These are phyloP conservation scores for Enchytraeus crypticus DNA, from an alignment of 2,888 invertebrate species.

Conservation along the genomic window DNA sequence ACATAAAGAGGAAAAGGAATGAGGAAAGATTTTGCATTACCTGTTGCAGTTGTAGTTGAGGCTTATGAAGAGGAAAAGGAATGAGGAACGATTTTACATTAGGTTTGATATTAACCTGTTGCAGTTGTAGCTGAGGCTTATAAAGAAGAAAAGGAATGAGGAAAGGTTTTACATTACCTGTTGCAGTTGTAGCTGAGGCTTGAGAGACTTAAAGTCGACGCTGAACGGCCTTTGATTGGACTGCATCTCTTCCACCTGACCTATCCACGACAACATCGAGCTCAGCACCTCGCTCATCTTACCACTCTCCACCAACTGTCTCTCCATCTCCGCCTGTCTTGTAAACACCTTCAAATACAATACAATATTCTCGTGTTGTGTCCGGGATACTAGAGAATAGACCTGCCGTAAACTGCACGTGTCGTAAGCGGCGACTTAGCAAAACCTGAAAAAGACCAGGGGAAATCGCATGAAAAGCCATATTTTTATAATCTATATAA, in stretches of 20 bases:
- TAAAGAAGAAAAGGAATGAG: no score
- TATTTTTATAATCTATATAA: no score
- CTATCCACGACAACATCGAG: conserved; percentile 88
- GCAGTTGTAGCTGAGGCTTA: conserved; percentile 95
- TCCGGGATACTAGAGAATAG: no score
- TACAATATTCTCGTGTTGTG: no score
- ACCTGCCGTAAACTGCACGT: no score
- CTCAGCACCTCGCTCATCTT: conserved; percentile 88
- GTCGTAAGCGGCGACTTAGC: no score
- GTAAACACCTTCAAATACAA: conserved; percentile 5
- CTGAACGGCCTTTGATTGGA: conserved; percentile 92
- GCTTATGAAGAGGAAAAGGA: conserved; percentile 95
- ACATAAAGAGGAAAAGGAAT: no score
- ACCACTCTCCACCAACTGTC: conserved; percentile 84
- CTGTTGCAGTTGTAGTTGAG: conserved; percentile 94
- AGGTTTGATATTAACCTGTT: conserved; percentile 92
- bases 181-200: conserved; percentile 94
- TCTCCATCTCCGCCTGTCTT: conserved; percentile 50
- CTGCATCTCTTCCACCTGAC: conserved; percentile 94
- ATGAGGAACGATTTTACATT: conserved; percentile 94
- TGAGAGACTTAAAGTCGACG: conserved; percentile 93
- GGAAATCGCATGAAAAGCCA: no score
- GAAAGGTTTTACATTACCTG: no score
- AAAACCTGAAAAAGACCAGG: no score
- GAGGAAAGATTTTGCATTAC: no score